A percentile compares a stretch with the other conserved stretches of the same genome.
These are phyloP conservation scores for Conger conger DNA, from an alignment of 2,113 vertebrate species.

Conservation along the genomic window DNA sequence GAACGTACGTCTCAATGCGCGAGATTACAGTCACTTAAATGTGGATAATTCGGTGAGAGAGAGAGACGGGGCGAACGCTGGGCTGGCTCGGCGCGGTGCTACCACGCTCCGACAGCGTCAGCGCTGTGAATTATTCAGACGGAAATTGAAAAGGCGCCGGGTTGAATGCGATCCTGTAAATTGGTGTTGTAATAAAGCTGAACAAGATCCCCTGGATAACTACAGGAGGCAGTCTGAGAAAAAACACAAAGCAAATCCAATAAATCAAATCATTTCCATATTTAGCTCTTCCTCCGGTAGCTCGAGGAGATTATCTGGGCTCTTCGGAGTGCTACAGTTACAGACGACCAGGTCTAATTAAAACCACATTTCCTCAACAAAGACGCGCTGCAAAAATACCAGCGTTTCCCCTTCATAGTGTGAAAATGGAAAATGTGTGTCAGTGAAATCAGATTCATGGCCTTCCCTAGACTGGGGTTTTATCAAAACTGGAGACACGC, in stretches of 20 bases:
- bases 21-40: not conserved
- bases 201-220: constrained; percentile 31
- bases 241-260: constrained; percentile 31
- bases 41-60: not conserved
- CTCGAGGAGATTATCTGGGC: constrained; percentile 4
- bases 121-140: constrained; percentile 21
- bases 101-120: not conserved
- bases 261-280: constrained; percentile 39
- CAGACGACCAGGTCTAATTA: not conserved
- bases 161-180: constrained; percentile 13
- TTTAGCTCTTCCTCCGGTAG: constrained; percentile 28
- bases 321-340: not conserved
- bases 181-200: constrained; percentile 15
- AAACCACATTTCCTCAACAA: not conserved
- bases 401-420: not conserved
- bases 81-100: not conserved
- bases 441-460: not conserved
- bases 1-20: not conserved
- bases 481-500: not conserved
- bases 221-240: constrained; percentile 18
- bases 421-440: not conserved
- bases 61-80: not conserved
- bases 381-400: not conserved
- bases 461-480: not conserved
- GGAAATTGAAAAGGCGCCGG: not conserved